Evolutionary conservation across 1,140 invertebrate species (phyloP).

Genomic region (Ceratosolen solmsi): DNA sequence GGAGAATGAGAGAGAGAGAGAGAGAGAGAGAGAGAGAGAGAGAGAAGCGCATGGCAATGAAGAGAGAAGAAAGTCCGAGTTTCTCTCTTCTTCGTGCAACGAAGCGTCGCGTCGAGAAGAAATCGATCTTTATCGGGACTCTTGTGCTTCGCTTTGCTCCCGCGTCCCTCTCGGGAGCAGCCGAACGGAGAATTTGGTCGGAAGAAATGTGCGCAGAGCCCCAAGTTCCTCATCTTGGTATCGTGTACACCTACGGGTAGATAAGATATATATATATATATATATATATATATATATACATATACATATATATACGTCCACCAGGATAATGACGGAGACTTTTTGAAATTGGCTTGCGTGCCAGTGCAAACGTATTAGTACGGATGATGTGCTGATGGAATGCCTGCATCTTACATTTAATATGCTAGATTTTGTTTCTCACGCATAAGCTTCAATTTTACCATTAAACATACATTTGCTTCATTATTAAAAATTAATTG

Average conservation of each 20-base stretch:
- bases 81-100: slow-evolving; percentile 30
- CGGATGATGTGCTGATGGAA: neutral
- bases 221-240: neutral
- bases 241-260: neutral
- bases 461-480: too few species aligned
- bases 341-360: neutral
- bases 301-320: slow-evolving; percentile 9
- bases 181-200: slow-evolving; percentile 14
- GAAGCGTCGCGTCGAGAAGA: slow-evolving; percentile 51
- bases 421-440: neutral
- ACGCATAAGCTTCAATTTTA: too few species aligned
- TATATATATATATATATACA: slow-evolving; percentile 15
- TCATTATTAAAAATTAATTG: too few species aligned
- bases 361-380: slow-evolving; percentile 13
- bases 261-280: slow-evolving; percentile 18
- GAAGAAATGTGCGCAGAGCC: slow-evolving; percentile 13
- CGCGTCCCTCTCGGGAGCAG: neutral
- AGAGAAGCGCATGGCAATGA: slow-evolving; percentile 25
- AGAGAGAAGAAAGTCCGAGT: neutral
- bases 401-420: neutral
- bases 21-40: slow-evolving; percentile 6
- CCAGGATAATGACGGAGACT: slow-evolving; percentile 14
- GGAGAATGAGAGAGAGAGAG: neutral
- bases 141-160: slow-evolving; percentile 42
- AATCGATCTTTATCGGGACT: slow-evolving; percentile 66